Base-by-base conservation (phyloP, 92 coral and sea anemone species). In the Siderastrea radians region DNA sequence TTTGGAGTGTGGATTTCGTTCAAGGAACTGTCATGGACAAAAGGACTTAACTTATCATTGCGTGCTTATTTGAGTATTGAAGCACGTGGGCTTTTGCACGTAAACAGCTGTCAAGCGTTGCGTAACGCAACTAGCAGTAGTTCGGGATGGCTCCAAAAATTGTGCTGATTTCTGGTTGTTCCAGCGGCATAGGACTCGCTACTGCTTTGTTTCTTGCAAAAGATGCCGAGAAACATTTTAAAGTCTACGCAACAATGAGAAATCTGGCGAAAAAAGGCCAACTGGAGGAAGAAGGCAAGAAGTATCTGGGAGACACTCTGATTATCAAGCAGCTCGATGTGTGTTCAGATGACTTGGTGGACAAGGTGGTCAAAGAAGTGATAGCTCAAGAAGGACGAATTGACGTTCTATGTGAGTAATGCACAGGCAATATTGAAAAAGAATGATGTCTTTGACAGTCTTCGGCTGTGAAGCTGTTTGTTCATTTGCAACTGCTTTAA, bases 161-260 rank as follows among this genome's bases (percentile, higher is more conserved):
- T 2, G 99, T 93, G 38, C 68, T 96, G 6, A 93, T 96, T 7
- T 91, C 98, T 46, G 98, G 98, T 47, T 91, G 96, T 80, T 96
- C 98, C 9, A 90, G 92, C 72, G 99, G 99, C 38, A 94, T 95
- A 50, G 99, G 99, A 61, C 85, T 94, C 44, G 75, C 95, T 78
- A 91, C 94, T 11, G 98, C 99, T 71, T 68, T 95, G 12, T 75
- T 95, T 65, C 96, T 96, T 4, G 95, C 99, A 10, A 88, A 93
- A 85, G 95, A 95, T 81, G 66, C 79, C 45, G 93, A 89, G 19
- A 93, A 91, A 77, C 93, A 95, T 19, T 96, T 86, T 48, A 95
- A 93, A 91, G 98, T 96, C 49, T 96, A 95, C 86, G 98, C 98
- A 38, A 86, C 95, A 16, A 91, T 96, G 96, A 76, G 95, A 93